Evolutionary conservation across 2,113 vertebrate genomes (phyloP).

Genomic region (Tricholaema leucomelas): DNA sequence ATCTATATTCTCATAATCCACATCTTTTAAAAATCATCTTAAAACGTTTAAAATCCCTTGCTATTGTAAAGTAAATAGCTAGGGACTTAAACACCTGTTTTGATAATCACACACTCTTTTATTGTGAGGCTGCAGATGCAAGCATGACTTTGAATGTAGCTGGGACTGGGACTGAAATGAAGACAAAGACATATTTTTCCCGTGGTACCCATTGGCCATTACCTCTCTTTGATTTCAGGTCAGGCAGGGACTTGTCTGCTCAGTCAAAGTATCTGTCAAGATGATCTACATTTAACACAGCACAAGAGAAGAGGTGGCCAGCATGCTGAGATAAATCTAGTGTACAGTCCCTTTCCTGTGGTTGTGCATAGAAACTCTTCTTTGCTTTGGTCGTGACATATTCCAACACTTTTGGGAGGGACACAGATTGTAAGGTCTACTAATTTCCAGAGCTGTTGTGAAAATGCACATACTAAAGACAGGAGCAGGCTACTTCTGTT

Average conservation of each 20-base stretch:
- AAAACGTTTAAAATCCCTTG: neutral
- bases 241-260: neutral
- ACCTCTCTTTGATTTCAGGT: constrained; percentile 23
- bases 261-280: constrained; percentile 4
- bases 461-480: neutral
- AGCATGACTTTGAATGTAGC: neutral
- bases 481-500: neutral
- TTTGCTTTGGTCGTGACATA: neutral
- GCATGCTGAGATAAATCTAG: neutral
- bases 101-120: neutral
- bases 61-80: neutral
- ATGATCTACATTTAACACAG: neutral
- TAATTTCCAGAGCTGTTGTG: neutral
- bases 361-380: neutral
- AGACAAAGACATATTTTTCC: constrained; percentile 19
- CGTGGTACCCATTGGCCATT: neutral
- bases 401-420: neutral
- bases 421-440: neutral
- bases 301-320: neutral
- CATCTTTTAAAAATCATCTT: neutral
- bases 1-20: neutral
- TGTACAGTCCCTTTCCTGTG: neutral
- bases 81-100: neutral
- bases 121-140: neutral
- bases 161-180: neutral